These are phyloP conservation scores for Astatotilapia flaviijosephi DNA, from an alignment of 2,113 vertebrate genomes.

Conservation along the genomic window DNA sequence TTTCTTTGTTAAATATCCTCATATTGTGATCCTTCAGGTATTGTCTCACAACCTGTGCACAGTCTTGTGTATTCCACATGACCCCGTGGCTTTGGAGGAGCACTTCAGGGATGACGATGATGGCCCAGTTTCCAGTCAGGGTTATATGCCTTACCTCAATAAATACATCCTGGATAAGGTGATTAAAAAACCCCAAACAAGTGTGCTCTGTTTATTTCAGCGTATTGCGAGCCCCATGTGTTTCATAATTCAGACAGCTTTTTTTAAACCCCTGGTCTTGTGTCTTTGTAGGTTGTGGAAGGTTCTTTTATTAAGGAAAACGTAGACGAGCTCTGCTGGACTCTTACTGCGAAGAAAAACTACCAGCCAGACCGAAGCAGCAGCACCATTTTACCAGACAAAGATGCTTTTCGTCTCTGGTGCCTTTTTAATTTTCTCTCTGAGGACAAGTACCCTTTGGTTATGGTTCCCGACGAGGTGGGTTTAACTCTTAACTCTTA, in stretches of 20 bases:
- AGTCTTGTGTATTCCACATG: constrained; percentile 87
- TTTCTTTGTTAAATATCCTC: neutral
- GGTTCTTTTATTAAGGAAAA: constrained; percentile 88
- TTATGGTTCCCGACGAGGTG: constrained; percentile 96
- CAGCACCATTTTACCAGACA: constrained; percentile 73
- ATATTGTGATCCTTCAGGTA: constrained; percentile 69
- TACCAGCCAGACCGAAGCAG: constrained; percentile 78
- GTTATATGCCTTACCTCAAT: constrained; percentile 94
- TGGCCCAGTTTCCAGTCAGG: constrained; percentile 92
- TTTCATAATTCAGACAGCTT: no score
- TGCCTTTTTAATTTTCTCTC: constrained; percentile 98
- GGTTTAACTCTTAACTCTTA: constrained; percentile 8
- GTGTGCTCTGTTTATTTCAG: neutral
- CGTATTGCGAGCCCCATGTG: neutral
- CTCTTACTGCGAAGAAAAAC: constrained; percentile 93
- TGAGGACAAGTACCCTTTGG: constrained; percentile 92
- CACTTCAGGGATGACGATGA: constrained; percentile 94
- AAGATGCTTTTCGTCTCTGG: constrained; percentile 90
- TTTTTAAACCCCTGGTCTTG: neutral
- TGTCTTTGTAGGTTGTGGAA: constrained; percentile 81
- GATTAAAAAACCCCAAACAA: accelerated
- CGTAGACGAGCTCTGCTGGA: constrained; percentile 96
- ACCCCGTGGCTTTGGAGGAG: constrained; percentile 90
- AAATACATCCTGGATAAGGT: constrained; percentile 80
- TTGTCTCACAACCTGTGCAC: constrained; percentile 95